Conservation (phyloP, 2,113 vertebrate genomes). For the Callospermophilus lateralis region DNA sequence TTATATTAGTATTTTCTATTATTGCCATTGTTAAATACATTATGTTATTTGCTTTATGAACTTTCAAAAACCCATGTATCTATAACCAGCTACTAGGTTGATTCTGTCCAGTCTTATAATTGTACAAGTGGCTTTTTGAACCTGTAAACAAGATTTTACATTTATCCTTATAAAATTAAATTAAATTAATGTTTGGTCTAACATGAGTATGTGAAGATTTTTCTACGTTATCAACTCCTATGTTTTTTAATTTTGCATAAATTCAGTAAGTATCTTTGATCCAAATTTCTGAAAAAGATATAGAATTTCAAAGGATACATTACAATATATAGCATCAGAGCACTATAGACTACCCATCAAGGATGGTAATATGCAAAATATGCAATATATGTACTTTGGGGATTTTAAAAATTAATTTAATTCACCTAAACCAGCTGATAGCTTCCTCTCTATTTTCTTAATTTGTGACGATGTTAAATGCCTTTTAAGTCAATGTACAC, state of each 20-base stretch:
- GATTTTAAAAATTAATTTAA: not conserved
- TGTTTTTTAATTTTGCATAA: slow-evolving; percentile 3
- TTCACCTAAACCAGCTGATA: not conserved
- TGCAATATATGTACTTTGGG: not conserved
- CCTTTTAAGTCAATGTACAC: slow-evolving; percentile 1
- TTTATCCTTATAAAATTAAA: not conserved
- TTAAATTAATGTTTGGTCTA: not conserved
- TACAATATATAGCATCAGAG: not conserved
- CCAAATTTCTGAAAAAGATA: not conserved
- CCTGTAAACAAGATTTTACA: not conserved
- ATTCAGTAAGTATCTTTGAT: not conserved
- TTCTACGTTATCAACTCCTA: not conserved
- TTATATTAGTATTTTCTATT: not conserved
- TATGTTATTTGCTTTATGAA: not conserved
- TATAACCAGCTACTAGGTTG: not conserved
- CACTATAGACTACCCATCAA: not conserved
- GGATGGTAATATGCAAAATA: not conserved
- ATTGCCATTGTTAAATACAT: not conserved
- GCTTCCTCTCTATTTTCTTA: not conserved
- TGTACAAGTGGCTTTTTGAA: not conserved
- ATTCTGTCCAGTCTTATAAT: not conserved
- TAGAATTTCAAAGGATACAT: not conserved
- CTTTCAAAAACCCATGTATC: not conserved
- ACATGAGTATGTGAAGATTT: not conserved
- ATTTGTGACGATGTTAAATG: not conserved